phyloP scores from a whole-genome alignment of 2,797 vertebrate species.

The Euphonia xanthogaster region DNA sequence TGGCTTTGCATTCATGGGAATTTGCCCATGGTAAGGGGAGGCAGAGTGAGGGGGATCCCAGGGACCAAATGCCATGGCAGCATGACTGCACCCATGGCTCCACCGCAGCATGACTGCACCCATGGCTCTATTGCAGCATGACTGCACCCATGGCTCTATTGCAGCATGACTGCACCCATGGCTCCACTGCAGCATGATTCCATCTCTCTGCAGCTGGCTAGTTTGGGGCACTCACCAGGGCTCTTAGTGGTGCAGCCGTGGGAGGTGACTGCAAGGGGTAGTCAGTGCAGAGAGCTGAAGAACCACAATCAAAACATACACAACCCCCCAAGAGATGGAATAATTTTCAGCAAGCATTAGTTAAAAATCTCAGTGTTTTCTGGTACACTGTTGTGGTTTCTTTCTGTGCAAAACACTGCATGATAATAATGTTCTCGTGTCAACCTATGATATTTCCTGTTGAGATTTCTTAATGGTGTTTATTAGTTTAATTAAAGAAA shows the following conservation, averaged over 20 bases:
- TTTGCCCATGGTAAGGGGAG: rapidly evolving
- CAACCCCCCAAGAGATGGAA: rapidly evolving
- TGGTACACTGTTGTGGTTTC: neutral
- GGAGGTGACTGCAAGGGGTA: neutral
- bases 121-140: too few relatives aligned
- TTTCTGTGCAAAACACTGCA: neutral
- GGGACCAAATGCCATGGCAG: rapidly evolving
- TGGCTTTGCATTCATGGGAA: neutral
- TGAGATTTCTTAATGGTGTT: neutral
- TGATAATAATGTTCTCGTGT: neutral
- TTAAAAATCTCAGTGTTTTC: neutral
- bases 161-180: too few relatives aligned
- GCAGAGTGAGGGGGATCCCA: neutral
- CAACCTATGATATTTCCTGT: neutral
- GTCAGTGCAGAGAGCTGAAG: neutral
- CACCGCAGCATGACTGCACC: too few relatives aligned
- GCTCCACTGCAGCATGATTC: neutral
- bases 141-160: too few relatives aligned
- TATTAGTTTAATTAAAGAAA: conserved; percentile 31
- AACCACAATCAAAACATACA: neutral
- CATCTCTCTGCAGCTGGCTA: neutral
- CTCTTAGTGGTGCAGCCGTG: rapidly evolving
- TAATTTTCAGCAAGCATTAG: neutral
- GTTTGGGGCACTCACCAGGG: neutral
- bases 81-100: too few relatives aligned